A percentile compares a stretch with the other conserved stretches of the same genome.
phyloP scores from a whole-genome alignment of 2,113 vertebrate genomes.

The Heptranchias perlo region DNA sequence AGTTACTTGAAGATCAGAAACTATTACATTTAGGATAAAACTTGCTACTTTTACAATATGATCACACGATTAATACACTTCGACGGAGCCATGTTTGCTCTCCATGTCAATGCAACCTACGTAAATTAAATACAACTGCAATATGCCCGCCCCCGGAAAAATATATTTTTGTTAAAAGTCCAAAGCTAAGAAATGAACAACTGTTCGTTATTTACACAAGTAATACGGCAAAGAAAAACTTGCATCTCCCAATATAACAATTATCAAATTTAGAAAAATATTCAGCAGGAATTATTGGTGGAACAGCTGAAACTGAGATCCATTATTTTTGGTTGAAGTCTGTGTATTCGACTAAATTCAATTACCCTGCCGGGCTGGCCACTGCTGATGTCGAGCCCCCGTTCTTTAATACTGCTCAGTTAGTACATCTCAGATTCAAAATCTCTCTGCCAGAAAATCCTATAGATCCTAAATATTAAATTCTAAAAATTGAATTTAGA shows the following conservation, averaged over 20 bases:
- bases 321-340: neutral
- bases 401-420: neutral
- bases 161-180: neutral
- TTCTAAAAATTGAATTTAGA: neutral
- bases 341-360: neutral
- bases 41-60: neutral
- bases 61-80: neutral
- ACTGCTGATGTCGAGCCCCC: neutral
- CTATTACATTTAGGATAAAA: neutral
- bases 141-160: neutral
- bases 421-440: neutral
- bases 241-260: neutral
- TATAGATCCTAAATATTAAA: neutral
- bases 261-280: neutral
- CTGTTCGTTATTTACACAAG: too few relatives aligned
- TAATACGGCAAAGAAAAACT: neutral
- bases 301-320: neutral
- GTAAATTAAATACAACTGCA: slow-evolving; percentile 23
- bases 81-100: slow-evolving; percentile 17
- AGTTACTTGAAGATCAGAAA: neutral
- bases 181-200: neutral
- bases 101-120: slow-evolving; percentile 4
- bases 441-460: neutral
- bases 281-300: neutral
- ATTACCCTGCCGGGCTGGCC: neutral